Evolutionary conservation across 2,113 vertebrate genomes (phyloP), one percentile per base, ranked within the genome.

Genomic region (Sceloporus tristichus): DNA sequence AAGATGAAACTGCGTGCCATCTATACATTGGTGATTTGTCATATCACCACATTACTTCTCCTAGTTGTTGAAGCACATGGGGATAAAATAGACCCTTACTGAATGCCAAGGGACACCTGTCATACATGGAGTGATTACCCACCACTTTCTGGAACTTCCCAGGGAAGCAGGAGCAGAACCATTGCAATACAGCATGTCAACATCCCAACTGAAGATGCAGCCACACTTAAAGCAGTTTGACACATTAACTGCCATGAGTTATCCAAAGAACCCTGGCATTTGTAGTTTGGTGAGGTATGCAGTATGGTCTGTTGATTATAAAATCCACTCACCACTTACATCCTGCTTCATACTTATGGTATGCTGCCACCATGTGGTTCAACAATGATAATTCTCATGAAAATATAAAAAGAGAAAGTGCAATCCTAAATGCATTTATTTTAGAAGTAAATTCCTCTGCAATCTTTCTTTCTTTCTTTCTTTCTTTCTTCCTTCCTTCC

Each of bases 321-420:
- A 38, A 56, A 79, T 8, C 27, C 53, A 25, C 42, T 48, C 11
- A 62, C 59, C 18, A 18, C 19, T 81, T 81, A 38, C 62, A 81
- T 19, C 21, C 38, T n/a, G 59, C 59, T 81, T 56, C 25, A 14
- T 81, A 76, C 18, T 92, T 84, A 89, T 92, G 92, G 94, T 93
- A 92, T 21, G 93, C 92, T 95, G 96, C 97, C 97, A 96, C 93
- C 97, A 92, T 89, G 96, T 96, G 96, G 96, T 56, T 10, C 84
- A 16, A 18, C 3, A 6, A 10, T 54, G 59, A 40, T 68, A 90
- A 10, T 81, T 70, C 92, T 81, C 56, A 84, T 77, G 82, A 89
- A 91, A 74, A 3, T 84, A 88, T 40, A 54, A 23, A 29, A 62
- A 25, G 13, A 71, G 2, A 86, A 70, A 27, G 42, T 48, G 48